phyloP scores from a whole-genome alignment of 2,797 vertebrate genomes.

The Squalus acanthias region DNA sequence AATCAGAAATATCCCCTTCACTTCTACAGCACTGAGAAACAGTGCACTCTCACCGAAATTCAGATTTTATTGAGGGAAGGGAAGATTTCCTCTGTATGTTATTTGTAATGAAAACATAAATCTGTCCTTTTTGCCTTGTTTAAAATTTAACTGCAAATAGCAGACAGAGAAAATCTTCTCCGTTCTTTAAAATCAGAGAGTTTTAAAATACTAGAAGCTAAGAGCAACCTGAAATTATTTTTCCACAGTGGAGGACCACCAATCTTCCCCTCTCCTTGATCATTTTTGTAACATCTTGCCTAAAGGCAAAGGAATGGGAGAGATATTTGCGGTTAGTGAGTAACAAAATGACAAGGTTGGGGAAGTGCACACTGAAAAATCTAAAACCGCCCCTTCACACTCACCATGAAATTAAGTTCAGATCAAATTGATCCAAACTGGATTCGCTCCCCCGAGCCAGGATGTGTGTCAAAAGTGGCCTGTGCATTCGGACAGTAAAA shows the following conservation, averaged over 20 bases:
- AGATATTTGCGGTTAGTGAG: too few species aligned
- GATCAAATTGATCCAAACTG: too few species aligned
- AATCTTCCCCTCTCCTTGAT: neutral
- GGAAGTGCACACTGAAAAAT: too few species aligned
- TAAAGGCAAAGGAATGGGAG: too few species aligned
- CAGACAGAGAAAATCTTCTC: neutral
- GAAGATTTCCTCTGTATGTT: neutral
- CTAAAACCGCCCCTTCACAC: too few species aligned
- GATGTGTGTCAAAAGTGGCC: too few species aligned
- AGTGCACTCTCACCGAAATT: neutral
- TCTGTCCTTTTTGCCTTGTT: neutral
- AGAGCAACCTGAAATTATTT: neutral
- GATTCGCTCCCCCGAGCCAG: too few species aligned
- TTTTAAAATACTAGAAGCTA: neutral
- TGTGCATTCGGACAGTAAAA: too few species aligned
- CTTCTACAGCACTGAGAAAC: neutral
- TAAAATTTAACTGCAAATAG: neutral
- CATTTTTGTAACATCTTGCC: neutral
- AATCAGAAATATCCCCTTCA: neutral
- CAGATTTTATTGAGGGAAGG: neutral
- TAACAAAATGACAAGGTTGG: too few species aligned
- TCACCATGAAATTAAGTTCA: too few species aligned
- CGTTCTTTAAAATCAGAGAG: neutral
- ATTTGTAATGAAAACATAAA: neutral
- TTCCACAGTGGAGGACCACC: neutral